Conservation (phyloP, 2,113 vertebrate species). For the Eulemur rufifrons region DNA sequence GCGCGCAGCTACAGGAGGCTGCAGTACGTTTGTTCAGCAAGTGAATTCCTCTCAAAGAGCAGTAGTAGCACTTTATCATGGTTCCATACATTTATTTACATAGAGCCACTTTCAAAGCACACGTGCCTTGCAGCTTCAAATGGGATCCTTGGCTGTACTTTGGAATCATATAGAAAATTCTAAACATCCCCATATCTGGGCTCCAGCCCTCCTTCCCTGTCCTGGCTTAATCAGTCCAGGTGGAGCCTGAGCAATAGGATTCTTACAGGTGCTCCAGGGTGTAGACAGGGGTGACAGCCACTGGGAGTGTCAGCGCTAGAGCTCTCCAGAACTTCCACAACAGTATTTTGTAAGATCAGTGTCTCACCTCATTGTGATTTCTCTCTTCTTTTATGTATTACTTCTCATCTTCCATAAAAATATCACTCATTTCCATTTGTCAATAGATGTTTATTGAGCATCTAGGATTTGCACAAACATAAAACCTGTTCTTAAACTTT, state of each 20-base stretch:
- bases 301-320: no score
- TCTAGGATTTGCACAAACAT: not conserved
- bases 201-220: no score
- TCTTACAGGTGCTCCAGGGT: not conserved
- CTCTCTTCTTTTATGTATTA: not conserved
- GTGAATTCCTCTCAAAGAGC: not conserved
- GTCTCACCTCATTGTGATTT: not conserved
- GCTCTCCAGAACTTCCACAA: not conserved
- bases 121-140: not conserved
- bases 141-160: not conserved
- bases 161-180: not conserved
- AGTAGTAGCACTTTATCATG: not conserved
- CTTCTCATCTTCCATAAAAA: not conserved
- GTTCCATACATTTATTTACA: not conserved
- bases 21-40: not conserved
- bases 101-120: not conserved
- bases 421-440: not conserved
- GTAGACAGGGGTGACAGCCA: not conserved
- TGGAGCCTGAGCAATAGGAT: not conserved
- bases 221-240: not conserved
- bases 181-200: not conserved
- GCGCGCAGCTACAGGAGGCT: fast-evolving
- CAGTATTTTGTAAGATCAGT: not conserved
- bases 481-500: not conserved
- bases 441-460: not conserved